These are phyloP conservation scores for Apamea anceps DNA, from an alignment of 2,888 invertebrate species.

Conservation along the genomic window DNA sequence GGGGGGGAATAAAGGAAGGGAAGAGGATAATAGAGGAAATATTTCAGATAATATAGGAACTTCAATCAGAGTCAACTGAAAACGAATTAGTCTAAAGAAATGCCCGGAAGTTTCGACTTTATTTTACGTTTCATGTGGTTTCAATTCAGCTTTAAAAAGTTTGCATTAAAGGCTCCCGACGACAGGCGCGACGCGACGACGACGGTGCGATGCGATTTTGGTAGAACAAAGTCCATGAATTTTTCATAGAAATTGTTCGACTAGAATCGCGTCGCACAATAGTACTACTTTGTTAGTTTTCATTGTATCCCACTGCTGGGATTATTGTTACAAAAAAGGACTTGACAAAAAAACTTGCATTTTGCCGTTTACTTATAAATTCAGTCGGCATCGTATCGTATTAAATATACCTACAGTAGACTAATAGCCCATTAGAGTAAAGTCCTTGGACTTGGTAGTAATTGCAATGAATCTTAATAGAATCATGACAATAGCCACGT, in stretches of 20 bases:
- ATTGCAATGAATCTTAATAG: conserved; percentile 39
- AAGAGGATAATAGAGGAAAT: neutral
- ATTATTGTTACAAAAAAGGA: neutral
- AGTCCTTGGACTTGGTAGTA: conserved; percentile 10
- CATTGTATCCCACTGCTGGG: neutral
- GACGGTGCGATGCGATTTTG: no score
- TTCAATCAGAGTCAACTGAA: neutral
- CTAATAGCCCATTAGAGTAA: conserved; percentile 12
- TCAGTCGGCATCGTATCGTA: neutral
- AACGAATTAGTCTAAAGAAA: neutral
- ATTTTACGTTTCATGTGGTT: conserved; percentile 5
- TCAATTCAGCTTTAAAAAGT: conserved; percentile 22
- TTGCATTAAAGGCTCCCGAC: no score
- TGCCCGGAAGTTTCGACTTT: conserved; percentile 10
- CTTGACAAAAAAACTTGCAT: neutral
- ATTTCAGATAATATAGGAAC: neutral
- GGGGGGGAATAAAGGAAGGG: neutral
- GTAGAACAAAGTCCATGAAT: no score
- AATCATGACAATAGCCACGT: conserved; percentile 16
- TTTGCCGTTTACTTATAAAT: neutral
- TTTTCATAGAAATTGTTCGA: no score
- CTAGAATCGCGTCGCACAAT: no score
- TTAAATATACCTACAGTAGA: neutral
- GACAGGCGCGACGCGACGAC: no score
- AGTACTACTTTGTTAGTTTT: neutral